A percentile compares a stretch with the other conserved stretches of the same genome.
These are phyloP conservation scores for Catharus ustulatus DNA, from an alignment of 2,797 vertebrate genomes.

Conservation along the genomic window DNA sequence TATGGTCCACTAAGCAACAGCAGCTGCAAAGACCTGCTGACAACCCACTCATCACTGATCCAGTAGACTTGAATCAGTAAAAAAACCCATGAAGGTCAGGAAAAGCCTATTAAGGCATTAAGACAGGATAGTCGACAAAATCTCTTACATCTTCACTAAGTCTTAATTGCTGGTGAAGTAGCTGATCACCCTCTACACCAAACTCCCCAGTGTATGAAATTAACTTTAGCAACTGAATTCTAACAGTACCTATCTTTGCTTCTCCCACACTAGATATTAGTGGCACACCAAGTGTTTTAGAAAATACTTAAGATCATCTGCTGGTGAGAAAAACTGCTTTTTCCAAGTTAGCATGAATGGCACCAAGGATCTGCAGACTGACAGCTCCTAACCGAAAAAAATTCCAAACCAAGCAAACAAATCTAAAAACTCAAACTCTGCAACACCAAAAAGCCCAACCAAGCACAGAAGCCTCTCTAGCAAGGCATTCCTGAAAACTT, in stretches of 20 bases:
- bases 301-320: background rate
- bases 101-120: conserved; percentile 45
- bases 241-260: background rate
- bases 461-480: background rate
- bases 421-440: background rate
- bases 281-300: background rate
- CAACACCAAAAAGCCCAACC: background rate
- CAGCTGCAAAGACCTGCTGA: conserved; percentile 10
- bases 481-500: background rate
- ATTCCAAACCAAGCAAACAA: background rate
- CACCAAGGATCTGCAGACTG: background rate
- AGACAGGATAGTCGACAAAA: background rate
- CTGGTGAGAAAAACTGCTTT: background rate
- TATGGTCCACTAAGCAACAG: background rate
- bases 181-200: background rate
- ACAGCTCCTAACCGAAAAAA: background rate
- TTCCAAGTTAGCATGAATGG: background rate
- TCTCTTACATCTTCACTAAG: background rate
- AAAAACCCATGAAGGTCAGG: background rate
- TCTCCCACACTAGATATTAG: background rate
- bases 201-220: background rate
- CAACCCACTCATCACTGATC: background rate
- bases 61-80: background rate
- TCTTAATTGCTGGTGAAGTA: conserved; percentile 18
- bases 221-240: background rate